Base-by-base conservation (phyloP, 2,113 vertebrate genomes). In the Eurystomus gularis region DNA sequence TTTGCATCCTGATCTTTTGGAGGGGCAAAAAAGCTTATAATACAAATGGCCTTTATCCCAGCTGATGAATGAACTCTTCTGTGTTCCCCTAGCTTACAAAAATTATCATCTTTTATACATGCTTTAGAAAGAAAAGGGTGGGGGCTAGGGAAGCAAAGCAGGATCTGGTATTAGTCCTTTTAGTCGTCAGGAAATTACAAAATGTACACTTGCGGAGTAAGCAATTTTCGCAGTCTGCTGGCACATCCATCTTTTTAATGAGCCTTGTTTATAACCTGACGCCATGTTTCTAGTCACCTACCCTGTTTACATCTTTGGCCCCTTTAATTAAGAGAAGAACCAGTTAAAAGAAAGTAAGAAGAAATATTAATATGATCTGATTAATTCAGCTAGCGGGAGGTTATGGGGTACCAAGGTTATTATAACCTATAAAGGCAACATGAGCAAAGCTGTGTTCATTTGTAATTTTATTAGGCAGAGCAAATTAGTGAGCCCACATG, bases 161-260 rank as follows among this genome's bases (percentile, higher is more conserved):
- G 97, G 97, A 95, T 97, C 95, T 98, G 97, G 98, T 98, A 98
- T 98, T 98, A 98, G 98, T 98, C 98, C 98, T 98, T 97, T 98
- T 98, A 97, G 98, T 98, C 96, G 97, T 98, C 98, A 98, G 98
- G 98, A 98, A 98, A 98, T 98, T 98, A 98, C 98, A 98, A 98
- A 98, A 98, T 97, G 97, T 97, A 98, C 96, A 98, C 96, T 98
- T 98, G 98, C 98, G 92, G 97, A 98, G 98, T 98, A 98, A 98
- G 98, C 98, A 98, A 97, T 98, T 98, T 98, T 98, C 97, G 83
- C 98, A 96, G 97, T 98, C 97, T 95, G 97, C 97, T 95, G 88
- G 97, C 96, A 98, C 98, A 99, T 99, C 98, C 98, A 98, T 99
- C 98, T 98, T 98, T 98, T 98, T 99, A 99, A 99, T 99, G 98